A percentile compares a stretch with the other conserved stretches of the same genome.
These are phyloP conservation scores for Calameuta filiformis DNA, from an alignment of 2,888 invertebrate genomes.

Conservation along the genomic window DNA sequence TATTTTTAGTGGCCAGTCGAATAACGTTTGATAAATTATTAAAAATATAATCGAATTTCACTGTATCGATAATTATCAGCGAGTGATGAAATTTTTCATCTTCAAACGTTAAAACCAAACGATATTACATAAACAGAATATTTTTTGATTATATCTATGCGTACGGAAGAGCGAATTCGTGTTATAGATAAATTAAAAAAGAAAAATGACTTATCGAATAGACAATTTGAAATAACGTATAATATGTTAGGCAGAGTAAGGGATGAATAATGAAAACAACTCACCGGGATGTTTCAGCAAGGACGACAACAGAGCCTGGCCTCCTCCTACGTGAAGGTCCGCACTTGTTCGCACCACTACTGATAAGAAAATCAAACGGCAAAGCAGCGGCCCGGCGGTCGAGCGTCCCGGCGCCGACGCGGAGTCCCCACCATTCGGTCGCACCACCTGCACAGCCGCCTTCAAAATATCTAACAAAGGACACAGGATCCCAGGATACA, in stretches of 20 bases:
- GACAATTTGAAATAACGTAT: background rate
- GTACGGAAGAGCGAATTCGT: background rate
- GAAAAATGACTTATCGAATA: background rate
- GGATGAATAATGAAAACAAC: slow-evolving; percentile 26
- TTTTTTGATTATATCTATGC: background rate
- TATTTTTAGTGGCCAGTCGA: background rate
- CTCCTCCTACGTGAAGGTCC: slow-evolving; percentile 32
- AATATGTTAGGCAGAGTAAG: background rate
- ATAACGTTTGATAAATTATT: background rate
- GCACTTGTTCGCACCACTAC: slow-evolving; percentile 34
- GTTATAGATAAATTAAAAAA: background rate
- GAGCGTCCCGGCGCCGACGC: slow-evolving; percentile 26
- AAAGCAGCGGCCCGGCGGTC: background rate
- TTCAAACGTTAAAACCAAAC: background rate
- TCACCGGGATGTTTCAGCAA: slow-evolving; percentile 34
- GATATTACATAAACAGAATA: background rate
- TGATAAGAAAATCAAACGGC: slow-evolving; percentile 40
- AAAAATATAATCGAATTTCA: background rate
- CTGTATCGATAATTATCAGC: background rate
- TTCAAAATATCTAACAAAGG: background rate
- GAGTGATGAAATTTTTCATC: background rate
- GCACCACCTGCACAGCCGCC: slow-evolving; percentile 24
- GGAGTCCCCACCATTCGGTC: slow-evolving; percentile 25
- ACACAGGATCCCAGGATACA: background rate
- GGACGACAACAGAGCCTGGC: slow-evolving; percentile 31